Conservation (phyloP, 2,113 vertebrate genomes). For the Saguinus imperator region DNA sequence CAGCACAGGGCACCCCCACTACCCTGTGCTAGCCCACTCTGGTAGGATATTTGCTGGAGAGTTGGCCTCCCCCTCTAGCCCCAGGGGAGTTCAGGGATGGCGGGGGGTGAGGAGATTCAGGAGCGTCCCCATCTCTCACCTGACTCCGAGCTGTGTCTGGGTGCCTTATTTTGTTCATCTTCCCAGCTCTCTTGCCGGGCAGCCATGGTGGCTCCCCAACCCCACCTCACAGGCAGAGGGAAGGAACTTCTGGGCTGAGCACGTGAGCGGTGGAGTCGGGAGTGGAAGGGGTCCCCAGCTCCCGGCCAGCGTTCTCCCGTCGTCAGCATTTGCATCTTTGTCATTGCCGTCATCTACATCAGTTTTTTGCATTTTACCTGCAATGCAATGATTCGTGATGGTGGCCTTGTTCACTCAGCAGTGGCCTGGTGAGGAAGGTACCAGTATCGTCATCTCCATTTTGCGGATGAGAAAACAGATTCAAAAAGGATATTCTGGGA, state of each 20-base stretch:
- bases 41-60: not conserved
- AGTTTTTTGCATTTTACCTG: not conserved
- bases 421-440: not conserved
- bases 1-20: too few species aligned
- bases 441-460: rapidly evolving
- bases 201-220: not conserved
- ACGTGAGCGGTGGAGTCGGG: not conserved
- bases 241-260: not conserved
- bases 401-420: rapidly evolving
- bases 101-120: not conserved
- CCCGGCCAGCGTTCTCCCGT: not conserved
- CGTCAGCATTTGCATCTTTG: rapidly evolving
- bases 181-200: not conserved
- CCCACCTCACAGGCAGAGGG: not conserved
- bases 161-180: rapidly evolving
- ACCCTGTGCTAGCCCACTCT: not conserved
- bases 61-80: not conserved
- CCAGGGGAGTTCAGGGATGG: too few species aligned
- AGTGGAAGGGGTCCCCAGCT: not conserved
- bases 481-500: not conserved
- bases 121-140: not conserved
- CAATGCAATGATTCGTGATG: too few species aligned
- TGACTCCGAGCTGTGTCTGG: not conserved
- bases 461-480: not conserved
- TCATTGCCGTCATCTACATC: not conserved